Percentiles rank a stretch among this genome's conserved stretches.
These are phyloP conservation scores for Pollimyrus isidori DNA, from an alignment of 2,113 vertebrate genomes.

Conservation along the genomic window DNA sequence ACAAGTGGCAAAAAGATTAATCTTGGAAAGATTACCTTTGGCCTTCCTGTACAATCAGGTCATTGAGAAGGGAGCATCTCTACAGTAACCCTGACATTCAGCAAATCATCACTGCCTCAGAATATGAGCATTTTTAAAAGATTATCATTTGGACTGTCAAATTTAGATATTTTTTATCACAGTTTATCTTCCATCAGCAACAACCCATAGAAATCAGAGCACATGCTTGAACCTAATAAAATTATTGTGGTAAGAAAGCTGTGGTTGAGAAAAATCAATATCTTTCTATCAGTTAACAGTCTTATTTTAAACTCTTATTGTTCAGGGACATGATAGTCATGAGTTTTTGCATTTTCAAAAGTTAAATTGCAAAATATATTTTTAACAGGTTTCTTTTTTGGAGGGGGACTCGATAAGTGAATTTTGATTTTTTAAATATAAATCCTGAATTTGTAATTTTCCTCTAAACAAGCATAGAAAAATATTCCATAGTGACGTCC, in stretches of 20 bases:
- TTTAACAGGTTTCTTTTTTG: not conserved
- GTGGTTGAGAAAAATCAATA: constrained; percentile 57
- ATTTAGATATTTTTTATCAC: constrained; percentile 70
- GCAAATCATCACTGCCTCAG: constrained; percentile 59
- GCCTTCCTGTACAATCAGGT: constrained; percentile 45
- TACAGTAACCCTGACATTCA: constrained; percentile 61
- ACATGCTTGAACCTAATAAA: constrained; percentile 40
- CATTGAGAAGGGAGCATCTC: constrained; percentile 51
- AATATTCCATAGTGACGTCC: no score
- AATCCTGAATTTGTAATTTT: constrained; percentile 20
- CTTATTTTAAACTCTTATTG: constrained; percentile 52
- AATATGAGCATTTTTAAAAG: constrained; percentile 60
- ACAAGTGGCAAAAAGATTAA: constrained; percentile 5
- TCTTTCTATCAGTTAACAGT: constrained; percentile 4
- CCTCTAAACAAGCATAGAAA: not conserved
- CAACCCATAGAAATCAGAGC: constrained; percentile 51
- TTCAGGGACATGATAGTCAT: constrained; percentile 40
- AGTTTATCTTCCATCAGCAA: constrained; percentile 65
- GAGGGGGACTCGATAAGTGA: constrained; percentile 35
- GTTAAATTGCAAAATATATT: not conserved
- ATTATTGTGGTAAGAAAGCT: constrained; percentile 49
- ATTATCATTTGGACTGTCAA: constrained; percentile 60
- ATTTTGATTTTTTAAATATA: constrained; percentile 57
- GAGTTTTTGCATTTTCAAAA: constrained; percentile 15
- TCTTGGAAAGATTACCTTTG: constrained; percentile 1